Conservation (phyloP, 2,888 invertebrate species). For the Tortricodes alternella region DNA sequence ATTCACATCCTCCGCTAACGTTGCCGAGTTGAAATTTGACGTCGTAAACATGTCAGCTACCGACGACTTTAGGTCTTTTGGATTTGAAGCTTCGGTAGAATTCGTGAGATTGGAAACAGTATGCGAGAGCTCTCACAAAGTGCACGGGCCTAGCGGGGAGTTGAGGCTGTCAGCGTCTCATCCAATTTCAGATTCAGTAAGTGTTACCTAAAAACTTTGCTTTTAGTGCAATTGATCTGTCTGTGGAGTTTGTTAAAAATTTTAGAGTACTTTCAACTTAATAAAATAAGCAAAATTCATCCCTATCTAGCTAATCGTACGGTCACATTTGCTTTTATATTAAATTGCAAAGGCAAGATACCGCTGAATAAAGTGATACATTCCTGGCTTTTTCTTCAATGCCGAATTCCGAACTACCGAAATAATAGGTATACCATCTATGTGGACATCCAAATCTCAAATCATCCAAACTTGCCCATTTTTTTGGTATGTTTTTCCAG, state of each 20-base stretch:
- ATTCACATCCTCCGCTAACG: conserved; percentile 88
- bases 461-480: neutral
- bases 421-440: no score
- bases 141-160: conserved; percentile 90
- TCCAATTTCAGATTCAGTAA: conserved; percentile 79
- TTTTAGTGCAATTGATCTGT: no score
- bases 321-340: no score
- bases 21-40: conserved; percentile 91
- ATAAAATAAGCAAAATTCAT: no score
- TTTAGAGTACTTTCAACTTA: no score
- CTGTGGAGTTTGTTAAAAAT: no score
- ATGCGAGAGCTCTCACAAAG: conserved; percentile 87
- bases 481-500: conserved; percentile 65
- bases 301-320: no score
- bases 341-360: no score
- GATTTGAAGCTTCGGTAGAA: conserved; percentile 93
- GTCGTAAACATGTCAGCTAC: conserved; percentile 92
- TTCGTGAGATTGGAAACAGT: conserved; percentile 88
- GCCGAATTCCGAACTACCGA: no score
- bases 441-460: neutral
- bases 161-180: conserved; percentile 83
- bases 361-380: no score
- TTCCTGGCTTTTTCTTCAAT: no score
- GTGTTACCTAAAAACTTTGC: no score
- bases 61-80: conserved; percentile 92